Base-by-base conservation (phyloP, 2,797 vertebrate genomes). In the Rhynchonycteris naso region DNA sequence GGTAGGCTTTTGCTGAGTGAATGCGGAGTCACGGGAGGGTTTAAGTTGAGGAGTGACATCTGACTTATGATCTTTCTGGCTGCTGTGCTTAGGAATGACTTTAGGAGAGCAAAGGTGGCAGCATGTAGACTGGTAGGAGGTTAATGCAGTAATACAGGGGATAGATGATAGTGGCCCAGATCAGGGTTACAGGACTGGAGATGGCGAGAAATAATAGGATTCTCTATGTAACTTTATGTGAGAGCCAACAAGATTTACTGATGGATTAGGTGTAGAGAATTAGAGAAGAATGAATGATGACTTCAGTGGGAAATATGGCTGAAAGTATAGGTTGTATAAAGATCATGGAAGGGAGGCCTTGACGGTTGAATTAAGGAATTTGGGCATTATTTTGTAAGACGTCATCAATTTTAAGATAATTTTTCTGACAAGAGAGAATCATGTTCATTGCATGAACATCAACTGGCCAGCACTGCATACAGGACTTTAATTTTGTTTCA, bases 391-490 rank as follows among this genome's bases (percentile, higher is more conserved):
- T 63, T 94, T 94, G 35, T 43, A 87, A 38, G 16, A 69, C 28
- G 30, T 84, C 22, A 72, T 79, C 21, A 87, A 52, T 79, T 93
- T 90, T 87, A 47, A 80, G 35, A 30, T 58, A 58, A 12, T 75
- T 87, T 94, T 78, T 71, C 68, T 92, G 21, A 69, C 3, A 88
- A 54, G 81, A 58, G 33, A 76, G 9, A 90, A 89, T 93, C n/a
- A 61, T 16, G 78, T 28, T 9, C 85, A 47, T 35, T 87, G n/a
- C 71, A 50, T 61, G n/a, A 95, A 72, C 43, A 71, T 59, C n/a
- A 72, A 0, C 59, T 83, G 59, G 7, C 24, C 10, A 21, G 43
- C 24, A 69, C 61, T 75, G 5, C 19, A 47, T 84, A 84, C 21
- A 78, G 14, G 50, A 33, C 15, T 5, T 89, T 95, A 33, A n/a